Percentiles rank a stretch among this genome's conserved stretches.
phyloP scores from a whole-genome alignment of 30 jellyfish, hydroid and myxozoan species.

The Sanderia malayensis region DNA sequence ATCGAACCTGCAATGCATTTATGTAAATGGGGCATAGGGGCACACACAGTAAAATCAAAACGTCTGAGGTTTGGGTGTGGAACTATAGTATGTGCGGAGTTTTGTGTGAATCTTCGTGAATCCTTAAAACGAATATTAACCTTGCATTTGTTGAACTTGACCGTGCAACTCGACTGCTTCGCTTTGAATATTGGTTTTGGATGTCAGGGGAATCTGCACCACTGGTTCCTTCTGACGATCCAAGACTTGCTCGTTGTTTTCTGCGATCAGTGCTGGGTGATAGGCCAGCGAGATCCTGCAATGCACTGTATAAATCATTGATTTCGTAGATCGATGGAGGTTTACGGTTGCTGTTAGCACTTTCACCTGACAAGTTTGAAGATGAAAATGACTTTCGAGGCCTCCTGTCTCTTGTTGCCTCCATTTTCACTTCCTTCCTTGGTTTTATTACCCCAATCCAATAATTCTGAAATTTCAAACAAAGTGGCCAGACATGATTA shows the following conservation, averaged over 20 bases:
- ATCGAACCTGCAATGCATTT: too few species aligned
- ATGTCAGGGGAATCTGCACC: slow-evolving; percentile 62
- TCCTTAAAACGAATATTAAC: too few species aligned
- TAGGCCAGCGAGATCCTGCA: slow-evolving; percentile 74
- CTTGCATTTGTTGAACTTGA: slow-evolving; percentile 35
- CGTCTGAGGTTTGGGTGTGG: too few species aligned
- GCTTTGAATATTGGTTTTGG: background rate
- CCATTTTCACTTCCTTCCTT: background rate
- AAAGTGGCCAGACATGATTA: too few species aligned
- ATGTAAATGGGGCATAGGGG: too few species aligned
- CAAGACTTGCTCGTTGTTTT: slow-evolving; percentile 23
- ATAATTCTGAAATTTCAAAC: too few species aligned
- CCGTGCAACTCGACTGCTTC: slow-evolving; percentile 7
- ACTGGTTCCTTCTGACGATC: slow-evolving; percentile 56
- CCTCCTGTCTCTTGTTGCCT: background rate
- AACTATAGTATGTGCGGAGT: too few species aligned
- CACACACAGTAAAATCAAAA: too few species aligned
- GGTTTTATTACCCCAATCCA: too few species aligned
- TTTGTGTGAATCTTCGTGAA: too few species aligned
- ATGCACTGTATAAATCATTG: slow-evolving; percentile 82
- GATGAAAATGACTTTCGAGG: slow-evolving; percentile 23
- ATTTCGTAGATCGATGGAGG: slow-evolving; percentile 82
- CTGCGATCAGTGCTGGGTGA: slow-evolving; percentile 48
- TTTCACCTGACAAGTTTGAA: slow-evolving; percentile 16
- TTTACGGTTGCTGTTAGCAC: slow-evolving; percentile 44